Evolutionary conservation across 2,113 vertebrate genomes (phyloP).

Genomic region (Prunella himalayana): DNA sequence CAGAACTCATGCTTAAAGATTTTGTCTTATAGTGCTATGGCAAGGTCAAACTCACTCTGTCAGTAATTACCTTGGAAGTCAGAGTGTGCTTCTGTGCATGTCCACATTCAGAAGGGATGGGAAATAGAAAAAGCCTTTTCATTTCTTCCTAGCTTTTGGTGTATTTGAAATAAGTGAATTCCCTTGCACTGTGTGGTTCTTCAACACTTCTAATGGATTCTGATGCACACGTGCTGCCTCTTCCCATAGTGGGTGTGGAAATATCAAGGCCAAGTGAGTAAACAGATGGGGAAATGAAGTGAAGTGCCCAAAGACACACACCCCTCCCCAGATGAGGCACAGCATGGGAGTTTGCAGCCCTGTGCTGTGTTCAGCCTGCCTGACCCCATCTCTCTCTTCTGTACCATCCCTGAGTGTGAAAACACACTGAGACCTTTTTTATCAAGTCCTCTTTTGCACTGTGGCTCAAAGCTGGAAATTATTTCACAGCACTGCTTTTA

Average conservation of each 20-base stretch:
- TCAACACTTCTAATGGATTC: background rate
- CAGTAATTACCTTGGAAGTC: background rate
- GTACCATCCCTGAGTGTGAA: fast-evolving
- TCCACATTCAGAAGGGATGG: background rate
- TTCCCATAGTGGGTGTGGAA: background rate
- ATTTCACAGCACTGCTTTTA: background rate
- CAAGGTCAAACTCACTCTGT: background rate
- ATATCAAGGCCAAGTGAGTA: background rate
- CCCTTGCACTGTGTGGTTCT: background rate
- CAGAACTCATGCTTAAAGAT: background rate
- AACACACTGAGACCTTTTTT: background rate
- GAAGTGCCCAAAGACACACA: background rate
- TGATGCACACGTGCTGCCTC: background rate
- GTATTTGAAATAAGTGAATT: background rate
- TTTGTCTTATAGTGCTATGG: background rate
- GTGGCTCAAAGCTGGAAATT: background rate
- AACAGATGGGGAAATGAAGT: background rate
- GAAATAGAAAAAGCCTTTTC: background rate
- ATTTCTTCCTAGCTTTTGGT: background rate
- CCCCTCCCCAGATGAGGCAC: background rate
- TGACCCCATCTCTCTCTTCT: background rate
- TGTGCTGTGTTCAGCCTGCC: background rate
- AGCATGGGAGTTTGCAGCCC: background rate
- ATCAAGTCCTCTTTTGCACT: background rate
- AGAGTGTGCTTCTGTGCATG: background rate